Evolutionary conservation across 2,888 invertebrate species (phyloP), one percentile per base, ranked within the genome.

Genomic region (Oxyscelio sp.): DNA sequence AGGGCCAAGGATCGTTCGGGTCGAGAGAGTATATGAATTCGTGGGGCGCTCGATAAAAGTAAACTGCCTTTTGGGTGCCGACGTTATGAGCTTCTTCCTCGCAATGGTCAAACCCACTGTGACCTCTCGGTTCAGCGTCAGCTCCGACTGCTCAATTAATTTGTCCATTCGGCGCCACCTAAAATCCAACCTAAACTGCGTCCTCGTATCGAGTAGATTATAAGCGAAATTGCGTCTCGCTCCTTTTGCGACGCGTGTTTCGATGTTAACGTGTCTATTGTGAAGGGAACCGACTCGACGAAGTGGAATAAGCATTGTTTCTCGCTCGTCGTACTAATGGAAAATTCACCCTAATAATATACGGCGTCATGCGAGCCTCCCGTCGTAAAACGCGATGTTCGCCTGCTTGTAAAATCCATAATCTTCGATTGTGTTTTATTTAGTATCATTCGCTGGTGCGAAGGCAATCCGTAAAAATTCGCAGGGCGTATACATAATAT

Each of bases 1-100:
- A 65, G 83, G 84, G 85, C 85, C 79, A 85, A 85, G 87, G 83
- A 71, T 82, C 83, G 82, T 56, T 71, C 52, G 65, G 80, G 73
- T 71, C 73, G 40, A 40, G 73, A 59, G 40, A 74, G 74, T 68
- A 61, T 74, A 61, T 71, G 77, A 75, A 78, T 77, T 81, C 78
- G 75, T 52, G 58, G 65, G 74, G 74, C 52, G 79, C 73, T 68
- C 77, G 80, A 74, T 74, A 81, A 68, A 81, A 83, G 68, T 74
- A 79, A 61, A 83, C 82, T 77, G 84, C 85, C 86, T 84, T 85
- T 85, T 84, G 77, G 85, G 74, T 82, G 74, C 66, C 48, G 63
- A 9, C 56, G 21, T 73, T 80, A 73, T 83, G 61, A 78, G 70
- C 52, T 59, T 65, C 59, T 61, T 40, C 21, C 54, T 71, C 24